Evolutionary conservation across 2,888 invertebrate species (phyloP), one percentile per base, ranked within the genome.

Genomic region (Zygothrica quintamaculata): DNA sequence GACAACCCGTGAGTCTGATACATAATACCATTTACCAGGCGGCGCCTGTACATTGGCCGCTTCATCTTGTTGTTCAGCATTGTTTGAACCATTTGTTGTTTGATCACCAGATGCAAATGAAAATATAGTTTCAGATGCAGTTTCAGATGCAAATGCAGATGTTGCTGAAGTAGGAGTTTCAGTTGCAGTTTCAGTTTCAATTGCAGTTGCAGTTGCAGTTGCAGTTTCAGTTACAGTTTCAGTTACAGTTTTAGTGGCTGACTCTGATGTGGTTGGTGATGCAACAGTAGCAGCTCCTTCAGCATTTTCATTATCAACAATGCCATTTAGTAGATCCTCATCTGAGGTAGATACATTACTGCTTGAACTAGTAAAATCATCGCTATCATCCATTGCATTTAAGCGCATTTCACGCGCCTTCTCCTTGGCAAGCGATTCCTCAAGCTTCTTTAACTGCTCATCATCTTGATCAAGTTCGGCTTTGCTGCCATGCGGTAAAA

Each of bases 1-100:
- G 33, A 93, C 93, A 0, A 98, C 97, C 87, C 95, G 93, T 59
- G 96, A 95, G 92, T 99, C 99, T 57, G 98, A 98, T 46, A 98
- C 95, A 89, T 96, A 96, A 92, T 96, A 99, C 99, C 99, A 99
- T 85, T 94, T 95, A 8, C 97, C 97, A 1, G 93, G 90, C 0
- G 95, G 93, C 3, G 94, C 84, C 56, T 88, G 80, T 1, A 90
- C 87, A 56, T 89, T 60, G 18, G 76, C 77, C 9, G 88, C 87
- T 46, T 89, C 88, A 5, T 84, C 75, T 11, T 33, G 89, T n/a
- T 33, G 89, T 0, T 92, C 92, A 7, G 88, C 88, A 7, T 88
- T 80, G 31, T 76, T 75, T 7, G 13, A 11, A n/a, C 36, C 11
- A 26, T 37, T 48, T 37, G 8, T 6, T 11, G 7, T 4, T 9